Evolutionary conservation across 1,140 invertebrate genomes (phyloP).

Genomic region (Microplitis mediator): DNA sequence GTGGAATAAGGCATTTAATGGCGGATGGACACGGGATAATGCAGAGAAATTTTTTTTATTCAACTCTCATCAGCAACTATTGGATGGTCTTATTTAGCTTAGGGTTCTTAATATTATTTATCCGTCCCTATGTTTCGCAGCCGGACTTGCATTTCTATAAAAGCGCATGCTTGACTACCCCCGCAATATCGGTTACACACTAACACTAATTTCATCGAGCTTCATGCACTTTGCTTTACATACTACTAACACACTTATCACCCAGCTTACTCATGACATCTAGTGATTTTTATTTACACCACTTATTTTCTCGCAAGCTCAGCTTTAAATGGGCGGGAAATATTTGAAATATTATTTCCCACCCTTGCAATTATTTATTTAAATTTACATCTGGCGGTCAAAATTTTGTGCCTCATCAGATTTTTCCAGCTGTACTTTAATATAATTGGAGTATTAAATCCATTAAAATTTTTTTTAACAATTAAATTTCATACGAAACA

Average conservation of each 20-base stretch:
- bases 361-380: background rate
- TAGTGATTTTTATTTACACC: slow-evolving; percentile 10
- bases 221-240: slow-evolving; percentile 7
- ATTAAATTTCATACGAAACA: too few species aligned
- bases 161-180: slow-evolving; percentile 31
- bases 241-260: slow-evolving; percentile 8
- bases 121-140: slow-evolving; percentile 27
- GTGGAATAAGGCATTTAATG: slow-evolving; percentile 8
- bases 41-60: slow-evolving; percentile 15
- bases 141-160: slow-evolving; percentile 16
- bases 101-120: background rate
- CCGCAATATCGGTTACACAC: slow-evolving; percentile 39
- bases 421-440: too few species aligned
- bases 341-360: background rate
- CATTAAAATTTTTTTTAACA: too few species aligned
- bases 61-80: background rate
- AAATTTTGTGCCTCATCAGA: background rate
- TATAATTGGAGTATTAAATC: too few species aligned
- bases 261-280: slow-evolving; percentile 26
- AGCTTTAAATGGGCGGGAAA: background rate
- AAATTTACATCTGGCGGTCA: too few species aligned
- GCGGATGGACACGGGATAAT: slow-evolving; percentile 15
- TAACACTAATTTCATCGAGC: slow-evolving; percentile 7
- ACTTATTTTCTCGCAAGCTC: background rate
- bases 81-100: background rate